These are phyloP conservation scores for Ornithoptera priamus DNA, from an alignment of 2,888 invertebrate genomes.

Conservation along the genomic window DNA sequence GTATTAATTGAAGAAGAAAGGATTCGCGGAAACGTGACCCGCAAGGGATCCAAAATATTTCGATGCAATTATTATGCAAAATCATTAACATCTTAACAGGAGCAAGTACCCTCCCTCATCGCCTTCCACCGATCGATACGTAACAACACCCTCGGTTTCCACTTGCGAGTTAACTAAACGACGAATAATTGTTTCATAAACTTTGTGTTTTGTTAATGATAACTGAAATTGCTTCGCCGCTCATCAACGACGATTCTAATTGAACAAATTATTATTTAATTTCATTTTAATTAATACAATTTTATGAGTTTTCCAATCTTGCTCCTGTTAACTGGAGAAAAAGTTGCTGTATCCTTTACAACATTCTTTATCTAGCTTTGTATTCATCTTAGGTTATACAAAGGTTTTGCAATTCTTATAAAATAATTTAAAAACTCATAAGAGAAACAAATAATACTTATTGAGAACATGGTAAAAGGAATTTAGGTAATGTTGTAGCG, in stretches of 20 bases:
- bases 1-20: slow-evolving; percentile 28
- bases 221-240: slow-evolving; percentile 18
- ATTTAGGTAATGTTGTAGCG: too few relatives aligned
- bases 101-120: slow-evolving; percentile 47
- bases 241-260: slow-evolving; percentile 16
- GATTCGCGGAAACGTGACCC: slow-evolving; percentile 30
- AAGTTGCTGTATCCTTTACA: too few relatives aligned
- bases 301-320: not conserved
- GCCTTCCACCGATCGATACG: slow-evolving; percentile 46
- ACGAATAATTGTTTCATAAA: slow-evolving; percentile 31
- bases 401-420: too few relatives aligned
- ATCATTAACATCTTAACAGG: slow-evolving; percentile 68
- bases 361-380: too few relatives aligned
- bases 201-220: slow-evolving; percentile 28
- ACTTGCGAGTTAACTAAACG: slow-evolving; percentile 30
- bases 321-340: too few relatives aligned
- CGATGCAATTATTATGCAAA: slow-evolving; percentile 71
- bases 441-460: too few relatives aligned
- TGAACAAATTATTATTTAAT: slow-evolving; percentile 13
- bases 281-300: slow-evolving; percentile 20
- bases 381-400: too few relatives aligned
- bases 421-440: too few relatives aligned
- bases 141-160: slow-evolving; percentile 41
- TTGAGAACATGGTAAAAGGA: too few relatives aligned
- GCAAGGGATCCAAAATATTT: slow-evolving; percentile 31